Evolutionary conservation across 1,140 invertebrate species (phyloP), one percentile per base, ranked within the genome.

Genomic region (Probaryconus sp.): DNA sequence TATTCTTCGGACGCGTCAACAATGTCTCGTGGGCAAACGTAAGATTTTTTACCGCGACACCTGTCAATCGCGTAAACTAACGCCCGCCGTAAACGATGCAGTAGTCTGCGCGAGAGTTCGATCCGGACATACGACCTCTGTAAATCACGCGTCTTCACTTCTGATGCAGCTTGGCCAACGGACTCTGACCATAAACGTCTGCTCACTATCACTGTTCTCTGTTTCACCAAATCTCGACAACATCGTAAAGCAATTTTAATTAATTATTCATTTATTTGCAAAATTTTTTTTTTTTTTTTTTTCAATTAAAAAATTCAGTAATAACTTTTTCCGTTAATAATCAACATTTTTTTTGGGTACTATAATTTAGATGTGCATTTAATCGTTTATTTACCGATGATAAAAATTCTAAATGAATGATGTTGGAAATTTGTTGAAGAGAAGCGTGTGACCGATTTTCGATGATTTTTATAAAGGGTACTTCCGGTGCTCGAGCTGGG

Each of bases 61-160:
- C 73, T 77, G 73, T 80, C 74, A 75, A 78, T 80, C 71, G 69
- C 37, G 55, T 20, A 48, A 75, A 73, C 58, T 68, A 64, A 79
- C 53, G 38, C 35, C 42, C 35, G 50, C 51, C 50, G 60, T 76
- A 78, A 80, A 78, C 64, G 64, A 63, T 21, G 28, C 53, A 43
- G 58, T 60, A 70, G 51, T 75, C 31, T 30, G 11, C 45, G 40
- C 67, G 53, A 38, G 38, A 50, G 67, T 73, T 64, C 48, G 56
- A 67, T 60, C 43, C 55, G 21, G 30, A 16, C 56, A 53, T 68
- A 78, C 74, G 72, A 76, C 76, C 77, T 69, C 77, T 70, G 68
- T 83, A 82, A 83, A 84, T 82, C 81, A 83, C 75, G 63, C 45
- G 65, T 76, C 78, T 74, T 78, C 58, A 55, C 74, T 63, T 71